phyloP scores from a whole-genome alignment of 2,113 vertebrate genomes.

The Okapia johnstoni region DNA sequence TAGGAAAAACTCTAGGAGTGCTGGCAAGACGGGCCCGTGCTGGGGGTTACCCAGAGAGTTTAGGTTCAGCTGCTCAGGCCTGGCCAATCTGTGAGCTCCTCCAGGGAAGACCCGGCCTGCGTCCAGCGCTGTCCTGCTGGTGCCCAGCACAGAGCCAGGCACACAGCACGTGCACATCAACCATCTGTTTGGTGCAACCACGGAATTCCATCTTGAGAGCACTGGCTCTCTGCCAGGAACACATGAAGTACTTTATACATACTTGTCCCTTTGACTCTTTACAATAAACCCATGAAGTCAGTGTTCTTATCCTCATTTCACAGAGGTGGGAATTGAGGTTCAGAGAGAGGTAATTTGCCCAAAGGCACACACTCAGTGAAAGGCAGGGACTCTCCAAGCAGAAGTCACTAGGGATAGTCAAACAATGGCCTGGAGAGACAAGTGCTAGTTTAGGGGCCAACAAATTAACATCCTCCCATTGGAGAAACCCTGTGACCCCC shows the following conservation, averaged over 20 bases:
- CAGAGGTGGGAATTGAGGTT: not conserved
- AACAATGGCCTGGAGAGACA: not conserved
- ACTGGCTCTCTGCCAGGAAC: not conserved
- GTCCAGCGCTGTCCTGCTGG: fast-evolving
- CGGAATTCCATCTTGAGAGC: not conserved
- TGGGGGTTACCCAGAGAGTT: not conserved
- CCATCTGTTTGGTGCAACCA: not conserved
- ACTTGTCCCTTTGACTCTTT: not conserved
- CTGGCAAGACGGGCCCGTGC: not conserved
- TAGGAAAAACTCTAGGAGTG: not conserved
- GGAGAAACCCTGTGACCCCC: not conserved
- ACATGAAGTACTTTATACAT: not conserved
- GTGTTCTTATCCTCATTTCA: not conserved
- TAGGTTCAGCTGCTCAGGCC: not conserved
- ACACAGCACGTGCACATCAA: too few relatives aligned
- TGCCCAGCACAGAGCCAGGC: not conserved
- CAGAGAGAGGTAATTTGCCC: not conserved
- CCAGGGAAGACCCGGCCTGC: fast-evolving
- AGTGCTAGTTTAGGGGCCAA: not conserved
- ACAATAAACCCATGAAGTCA: not conserved
- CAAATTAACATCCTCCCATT: not conserved
- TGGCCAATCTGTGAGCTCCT: not conserved
- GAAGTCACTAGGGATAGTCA: not conserved
- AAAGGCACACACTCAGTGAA: not conserved
- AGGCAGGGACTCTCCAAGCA: not conserved